Percentiles rank a stretch among this genome's conserved stretches.
Conservation (phyloP, 2,113 vertebrate genomes). For the Vicugna pacos region DNA sequence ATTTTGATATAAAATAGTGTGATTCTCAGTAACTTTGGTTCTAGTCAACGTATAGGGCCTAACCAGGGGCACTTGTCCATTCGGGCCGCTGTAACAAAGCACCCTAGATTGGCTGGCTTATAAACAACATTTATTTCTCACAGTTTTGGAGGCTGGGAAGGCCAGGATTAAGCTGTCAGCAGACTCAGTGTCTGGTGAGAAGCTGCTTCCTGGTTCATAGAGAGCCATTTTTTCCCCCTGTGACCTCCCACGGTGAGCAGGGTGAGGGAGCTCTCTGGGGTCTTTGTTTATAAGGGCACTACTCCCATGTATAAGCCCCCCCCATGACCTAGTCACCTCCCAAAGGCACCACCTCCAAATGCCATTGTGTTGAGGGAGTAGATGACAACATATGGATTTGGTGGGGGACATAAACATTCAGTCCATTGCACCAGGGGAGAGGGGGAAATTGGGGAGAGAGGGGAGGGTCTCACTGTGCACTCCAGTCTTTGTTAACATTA, state of each 20-base stretch:
- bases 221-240: not conserved
- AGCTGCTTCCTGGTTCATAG: not conserved
- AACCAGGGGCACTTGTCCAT: accelerated
- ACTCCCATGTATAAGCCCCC: too few relatives aligned
- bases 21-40: not conserved
- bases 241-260: not conserved
- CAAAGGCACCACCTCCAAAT: not conserved
- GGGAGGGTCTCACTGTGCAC: not conserved
- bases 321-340: not conserved
- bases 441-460: not conserved
- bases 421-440: not conserved
- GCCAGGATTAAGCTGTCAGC: not conserved
- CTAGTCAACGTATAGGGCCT: not conserved
- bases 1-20: not conserved
- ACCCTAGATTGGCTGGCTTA: not conserved
- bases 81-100: not conserved
- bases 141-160: not conserved
- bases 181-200: not conserved
- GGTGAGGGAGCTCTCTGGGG: not conserved
- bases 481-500: not conserved
- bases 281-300: not conserved
- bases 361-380: not conserved
- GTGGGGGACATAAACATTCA: not conserved
- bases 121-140: not conserved
- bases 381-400: not conserved